Percentiles rank a stretch among this genome's conserved stretches.
Evolutionary conservation across 2,888 invertebrate genomes (phyloP).

Genomic region (Sisyra nigra): DNA sequence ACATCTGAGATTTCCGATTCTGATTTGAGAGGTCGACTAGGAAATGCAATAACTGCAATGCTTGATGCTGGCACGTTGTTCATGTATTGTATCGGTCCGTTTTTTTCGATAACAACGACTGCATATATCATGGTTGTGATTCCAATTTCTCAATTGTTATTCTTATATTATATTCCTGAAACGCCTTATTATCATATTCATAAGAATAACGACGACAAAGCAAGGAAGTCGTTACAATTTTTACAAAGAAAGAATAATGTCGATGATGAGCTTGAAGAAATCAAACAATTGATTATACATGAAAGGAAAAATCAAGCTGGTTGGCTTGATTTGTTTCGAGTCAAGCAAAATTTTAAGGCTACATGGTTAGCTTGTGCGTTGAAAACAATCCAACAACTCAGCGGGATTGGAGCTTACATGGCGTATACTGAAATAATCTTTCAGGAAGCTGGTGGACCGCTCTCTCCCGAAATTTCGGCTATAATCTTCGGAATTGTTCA

Average conservation of each 20-base stretch:
- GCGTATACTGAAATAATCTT: conserved; percentile 49
- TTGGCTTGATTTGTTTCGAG: conserved; percentile 8
- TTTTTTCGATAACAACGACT: conserved; percentile 31
- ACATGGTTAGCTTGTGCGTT: conserved; percentile 10
- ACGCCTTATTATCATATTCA: conserved; percentile 32
- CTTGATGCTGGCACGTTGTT: conserved; percentile 40
- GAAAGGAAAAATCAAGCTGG: conserved; percentile 9
- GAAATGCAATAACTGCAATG: conserved; percentile 38
- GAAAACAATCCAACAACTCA: conserved; percentile 10
- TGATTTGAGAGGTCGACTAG: conserved; percentile 40
- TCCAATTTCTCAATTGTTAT: conserved; percentile 35
- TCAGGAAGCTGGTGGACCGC: conserved; percentile 26
- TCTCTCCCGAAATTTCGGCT: conserved; percentile 36
- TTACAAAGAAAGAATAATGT: conserved; percentile 31
- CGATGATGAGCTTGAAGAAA: conserved; percentile 10
- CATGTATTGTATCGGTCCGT: conserved; percentile 42
- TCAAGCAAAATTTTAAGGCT: conserved; percentile 11
- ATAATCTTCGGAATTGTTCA: conserved; percentile 41
- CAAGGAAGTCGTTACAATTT: conserved; percentile 33
- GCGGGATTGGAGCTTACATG: conserved; percentile 35
- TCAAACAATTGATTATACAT: conserved; percentile 7
- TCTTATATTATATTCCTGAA: conserved; percentile 50
- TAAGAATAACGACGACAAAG: conserved; percentile 24
- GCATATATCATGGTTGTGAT: conserved; percentile 37
- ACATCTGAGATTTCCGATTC: conserved; percentile 43